phyloP scores from a whole-genome alignment of 2,797 vertebrate genomes.

The Sebastes elongatus region DNA sequence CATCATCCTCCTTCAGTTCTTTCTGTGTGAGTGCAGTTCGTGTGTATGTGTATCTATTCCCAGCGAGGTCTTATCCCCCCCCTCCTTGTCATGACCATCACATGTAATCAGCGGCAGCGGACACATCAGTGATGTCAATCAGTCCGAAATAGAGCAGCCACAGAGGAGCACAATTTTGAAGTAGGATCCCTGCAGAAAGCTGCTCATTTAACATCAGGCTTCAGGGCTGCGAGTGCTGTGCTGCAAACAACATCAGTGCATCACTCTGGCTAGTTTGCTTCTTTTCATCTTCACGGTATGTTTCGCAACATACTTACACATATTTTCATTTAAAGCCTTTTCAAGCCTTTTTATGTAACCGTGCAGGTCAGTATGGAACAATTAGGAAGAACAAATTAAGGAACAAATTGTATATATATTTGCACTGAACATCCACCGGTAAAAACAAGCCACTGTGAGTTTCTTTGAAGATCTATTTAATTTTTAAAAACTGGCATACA shows the following conservation, averaged over 20 bases:
- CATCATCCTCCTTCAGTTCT: conserved; percentile 6
- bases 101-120: conserved; percentile 41
- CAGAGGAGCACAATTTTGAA: conserved; percentile 7
- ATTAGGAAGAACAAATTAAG: not conserved
- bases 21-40: not conserved
- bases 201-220: conserved; percentile 9
- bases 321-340: no score
- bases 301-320: not conserved
- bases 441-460: not conserved
- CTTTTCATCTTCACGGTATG: not conserved
- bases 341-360: not conserved
- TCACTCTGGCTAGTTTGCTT: not conserved
- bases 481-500: not conserved
- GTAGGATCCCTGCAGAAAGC: conserved; percentile 28
- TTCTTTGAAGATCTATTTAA: not conserved
- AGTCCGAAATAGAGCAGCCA: not conserved
- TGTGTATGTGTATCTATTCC: not conserved
- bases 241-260: conserved; percentile 15
- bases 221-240: not conserved
- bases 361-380: not conserved
- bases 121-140: conserved; percentile 29
- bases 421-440: not conserved
- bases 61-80: not conserved
- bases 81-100: not conserved
- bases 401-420: not conserved